Evolutionary conservation across 2,113 vertebrate genomes (phyloP), one percentile per base, ranked within the genome.

Genomic region (Cromileptes altivelis): DNA sequence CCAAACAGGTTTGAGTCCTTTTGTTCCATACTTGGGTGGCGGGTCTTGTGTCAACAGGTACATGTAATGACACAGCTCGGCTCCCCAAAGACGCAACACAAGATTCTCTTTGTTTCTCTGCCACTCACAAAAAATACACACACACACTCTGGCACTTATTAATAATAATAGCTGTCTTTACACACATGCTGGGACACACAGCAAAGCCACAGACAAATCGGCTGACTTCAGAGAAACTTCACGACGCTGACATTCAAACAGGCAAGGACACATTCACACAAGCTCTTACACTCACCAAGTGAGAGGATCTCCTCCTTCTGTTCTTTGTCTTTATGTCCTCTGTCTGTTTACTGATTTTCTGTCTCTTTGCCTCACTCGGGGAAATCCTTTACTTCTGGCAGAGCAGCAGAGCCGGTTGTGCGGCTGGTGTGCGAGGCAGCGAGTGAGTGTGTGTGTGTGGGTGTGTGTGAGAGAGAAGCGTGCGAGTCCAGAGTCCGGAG

Each of bases 1-100:
- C 73, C 70, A 89, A 92, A 94, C 86, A 84, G 86, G 90, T 91
- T 89, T 90, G 75, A 81, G 69, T 55, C 58, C 77, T 85, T 79
- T 82, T 75, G 63, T 82, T 60, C 78, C 37, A 55, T 17, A 70
- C 65, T 47, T 81, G 25, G 62, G 70, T 81, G 80, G 57, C 14
- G 30, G 84, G 89, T 88, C 78, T 67, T 61, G 74, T 56, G 74
- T 79, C 89, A 93, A 93, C 89, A 91, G 86, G 87, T 91, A 90
- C 82, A 84, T 86, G 79, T 77, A 53, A 85, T 84, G 79, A 86
- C 73, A 88, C 45, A 64, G 78, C 77, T 78, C 45, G 56, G 53
- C 50, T 53, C 6, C 18, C n/a, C 18, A 23, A 33, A 65, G 42
- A 81, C 64, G 42, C 8, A 73, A 70, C 61, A 61, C 85, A 30